phyloP scores from a whole-genome alignment of 2,888 invertebrate genomes.

The Deilephila elpenor region DNA sequence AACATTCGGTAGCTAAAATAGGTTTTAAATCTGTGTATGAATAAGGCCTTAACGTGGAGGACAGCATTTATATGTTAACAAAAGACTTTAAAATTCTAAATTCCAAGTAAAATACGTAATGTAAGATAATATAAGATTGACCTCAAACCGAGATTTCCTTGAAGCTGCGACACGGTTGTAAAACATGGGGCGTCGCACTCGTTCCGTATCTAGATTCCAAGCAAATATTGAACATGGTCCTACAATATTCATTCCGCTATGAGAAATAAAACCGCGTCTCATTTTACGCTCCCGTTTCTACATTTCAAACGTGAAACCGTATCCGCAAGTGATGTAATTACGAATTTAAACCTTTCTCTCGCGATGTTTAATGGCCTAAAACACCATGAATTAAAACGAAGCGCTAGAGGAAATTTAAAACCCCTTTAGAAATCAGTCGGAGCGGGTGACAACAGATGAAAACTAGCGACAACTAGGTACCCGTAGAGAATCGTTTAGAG shows the following conservation, averaged over 20 bases:
- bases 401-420: not conserved
- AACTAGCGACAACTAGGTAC: slow-evolving; percentile 50
- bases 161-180: slow-evolving; percentile 5
- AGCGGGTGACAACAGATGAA: slow-evolving; percentile 44
- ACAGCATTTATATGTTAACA: too few relatives aligned
- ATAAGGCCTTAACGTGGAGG: too few relatives aligned
- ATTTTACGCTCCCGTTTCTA: slow-evolving; percentile 2
- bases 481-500: slow-evolving; percentile 53
- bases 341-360: not conserved
- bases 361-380: not conserved
- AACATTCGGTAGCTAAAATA: too few relatives aligned
- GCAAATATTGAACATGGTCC: slow-evolving; percentile 18
- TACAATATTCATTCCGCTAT: slow-evolving; percentile 22
- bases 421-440: not conserved
- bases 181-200: slow-evolving; percentile 14
- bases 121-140: not conserved
- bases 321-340: not conserved
- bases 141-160: not conserved
- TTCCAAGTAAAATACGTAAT: not conserved
- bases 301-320: not conserved
- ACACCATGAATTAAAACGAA: not conserved
- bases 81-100: not conserved
- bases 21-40: too few relatives aligned
- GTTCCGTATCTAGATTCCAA: slow-evolving; percentile 17
- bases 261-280: slow-evolving; percentile 14